Evolutionary conservation across 2,888 invertebrate species (phyloP).

Genomic region (Crematogaster levior): DNA sequence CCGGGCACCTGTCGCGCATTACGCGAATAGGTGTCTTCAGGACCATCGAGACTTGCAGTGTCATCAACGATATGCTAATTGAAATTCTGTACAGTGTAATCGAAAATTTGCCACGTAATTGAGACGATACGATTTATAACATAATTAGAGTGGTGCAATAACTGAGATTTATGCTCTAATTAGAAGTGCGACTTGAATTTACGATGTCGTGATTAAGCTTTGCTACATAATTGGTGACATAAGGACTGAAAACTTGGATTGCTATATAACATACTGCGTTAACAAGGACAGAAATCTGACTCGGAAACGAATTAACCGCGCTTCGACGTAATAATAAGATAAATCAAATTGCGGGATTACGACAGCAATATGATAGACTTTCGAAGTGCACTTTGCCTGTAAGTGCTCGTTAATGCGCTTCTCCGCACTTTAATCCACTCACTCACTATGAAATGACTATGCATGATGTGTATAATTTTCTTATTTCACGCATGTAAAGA

Average conservation of each 20-base stretch:
- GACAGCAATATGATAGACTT: not conserved
- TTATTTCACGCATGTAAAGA: not conserved
- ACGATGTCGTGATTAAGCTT: not conserved
- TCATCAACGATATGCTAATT: conserved; percentile 28
- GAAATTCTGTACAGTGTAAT: conserved; percentile 20
- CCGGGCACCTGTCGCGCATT: conserved; percentile 25
- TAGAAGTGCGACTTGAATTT: not conserved
- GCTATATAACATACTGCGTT: conserved; percentile 1
- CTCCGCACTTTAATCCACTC: conserved; percentile 12
- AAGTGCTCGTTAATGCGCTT: conserved; percentile 27
- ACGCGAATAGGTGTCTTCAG: not conserved
- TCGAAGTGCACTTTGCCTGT: conserved; percentile 14
- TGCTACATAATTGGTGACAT: not conserved
- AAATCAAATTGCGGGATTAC: conserved; percentile 17
- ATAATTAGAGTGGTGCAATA: conserved; percentile 1
- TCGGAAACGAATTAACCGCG: not conserved
- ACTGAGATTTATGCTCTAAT: conserved; percentile 11
- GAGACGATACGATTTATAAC: not conserved
- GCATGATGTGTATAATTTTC: conserved; percentile 2
- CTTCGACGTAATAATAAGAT: conserved; percentile 10
- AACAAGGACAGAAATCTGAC: not conserved
- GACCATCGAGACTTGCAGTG: not conserved
- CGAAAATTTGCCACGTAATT: not conserved
- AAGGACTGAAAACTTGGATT: not conserved
- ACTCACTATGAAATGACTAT: not conserved